Evolutionary conservation across 2,888 invertebrate genomes (phyloP).

Genomic region (Odontocolon sp.): DNA sequence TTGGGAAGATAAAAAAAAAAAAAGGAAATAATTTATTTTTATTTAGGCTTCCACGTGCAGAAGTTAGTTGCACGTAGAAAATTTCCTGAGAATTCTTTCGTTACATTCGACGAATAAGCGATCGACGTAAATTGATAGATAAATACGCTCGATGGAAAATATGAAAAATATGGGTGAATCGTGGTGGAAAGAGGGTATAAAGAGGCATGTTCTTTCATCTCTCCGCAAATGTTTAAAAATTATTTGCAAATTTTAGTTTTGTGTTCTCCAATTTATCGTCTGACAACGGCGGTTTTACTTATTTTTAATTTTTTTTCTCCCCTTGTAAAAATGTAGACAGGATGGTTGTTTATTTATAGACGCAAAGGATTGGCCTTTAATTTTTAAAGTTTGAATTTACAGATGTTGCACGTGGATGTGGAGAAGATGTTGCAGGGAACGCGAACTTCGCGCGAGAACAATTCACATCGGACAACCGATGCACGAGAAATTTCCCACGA

Average conservation of each 20-base stretch:
- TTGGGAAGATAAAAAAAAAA: neutral
- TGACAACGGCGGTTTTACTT: neutral
- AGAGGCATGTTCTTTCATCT: constrained; percentile 53
- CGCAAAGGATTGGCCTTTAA: neutral
- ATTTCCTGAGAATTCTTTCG: constrained; percentile 32
- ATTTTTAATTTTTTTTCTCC: constrained; percentile 29
- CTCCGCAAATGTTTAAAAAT: constrained; percentile 20
- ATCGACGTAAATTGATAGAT: constrained; percentile 45
- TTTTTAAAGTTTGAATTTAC: constrained; percentile 68
- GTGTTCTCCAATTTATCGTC: constrained; percentile 11
- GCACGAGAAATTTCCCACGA: constrained; percentile 94
- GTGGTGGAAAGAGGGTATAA: constrained; percentile 58
- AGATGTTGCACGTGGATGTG: constrained; percentile 91
- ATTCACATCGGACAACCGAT: constrained; percentile 89
- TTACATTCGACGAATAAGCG: constrained; percentile 1
- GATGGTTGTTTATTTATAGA: no score
- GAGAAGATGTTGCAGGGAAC: constrained; percentile 87
- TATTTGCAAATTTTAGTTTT: constrained; percentile 24
- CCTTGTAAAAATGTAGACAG: no score
- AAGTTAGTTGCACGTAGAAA: constrained; percentile 50
- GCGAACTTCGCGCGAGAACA: constrained; percentile 89
- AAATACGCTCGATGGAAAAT: constrained; percentile 49
- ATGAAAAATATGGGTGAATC: constrained; percentile 55
- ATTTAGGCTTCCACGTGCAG: constrained; percentile 46
- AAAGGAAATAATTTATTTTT: constrained; percentile 38